Evolutionary conservation across 2,113 vertebrate species (phyloP).

Genomic region (Paramormyrops kingsleyae): DNA sequence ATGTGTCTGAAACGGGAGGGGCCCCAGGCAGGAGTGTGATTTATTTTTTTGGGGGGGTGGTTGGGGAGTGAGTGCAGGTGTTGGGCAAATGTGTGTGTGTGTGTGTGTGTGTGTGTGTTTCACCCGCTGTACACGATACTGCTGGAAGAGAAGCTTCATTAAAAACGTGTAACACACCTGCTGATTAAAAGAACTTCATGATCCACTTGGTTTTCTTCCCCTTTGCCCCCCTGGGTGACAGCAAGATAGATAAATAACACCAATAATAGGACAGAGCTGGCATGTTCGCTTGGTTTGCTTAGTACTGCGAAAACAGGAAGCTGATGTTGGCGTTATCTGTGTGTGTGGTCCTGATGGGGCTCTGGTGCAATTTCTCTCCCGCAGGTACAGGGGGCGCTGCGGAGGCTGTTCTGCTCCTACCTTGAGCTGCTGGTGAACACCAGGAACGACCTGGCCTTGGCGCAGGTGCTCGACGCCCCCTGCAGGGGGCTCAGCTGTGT

Average conservation of each 20-base stretch:
- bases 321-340: background rate
- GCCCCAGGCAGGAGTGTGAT: conserved; percentile 27
- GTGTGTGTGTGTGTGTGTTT: background rate
- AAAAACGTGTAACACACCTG: background rate
- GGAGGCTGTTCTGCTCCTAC: conserved; percentile 76
- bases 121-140: background rate
- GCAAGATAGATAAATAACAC: background rate
- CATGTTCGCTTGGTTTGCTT: background rate
- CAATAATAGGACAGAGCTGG: background rate
- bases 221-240: background rate
- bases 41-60: background rate
- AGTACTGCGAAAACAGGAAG: background rate
- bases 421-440: conserved; percentile 82
- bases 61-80: background rate
- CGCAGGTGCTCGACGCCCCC: conserved; percentile 74
- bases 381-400: conserved; percentile 60
- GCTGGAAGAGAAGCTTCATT: background rate
- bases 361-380: background rate
- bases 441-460: conserved; percentile 81
- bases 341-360: background rate
- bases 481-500: conserved; percentile 70
- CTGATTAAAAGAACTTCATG: background rate
- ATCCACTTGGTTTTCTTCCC: background rate
- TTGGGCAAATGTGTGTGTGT: background rate
- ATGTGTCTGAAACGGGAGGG: conserved; percentile 35